phyloP scores from a whole-genome alignment of 2,888 invertebrate species.

The Pegoplata infirma region DNA sequence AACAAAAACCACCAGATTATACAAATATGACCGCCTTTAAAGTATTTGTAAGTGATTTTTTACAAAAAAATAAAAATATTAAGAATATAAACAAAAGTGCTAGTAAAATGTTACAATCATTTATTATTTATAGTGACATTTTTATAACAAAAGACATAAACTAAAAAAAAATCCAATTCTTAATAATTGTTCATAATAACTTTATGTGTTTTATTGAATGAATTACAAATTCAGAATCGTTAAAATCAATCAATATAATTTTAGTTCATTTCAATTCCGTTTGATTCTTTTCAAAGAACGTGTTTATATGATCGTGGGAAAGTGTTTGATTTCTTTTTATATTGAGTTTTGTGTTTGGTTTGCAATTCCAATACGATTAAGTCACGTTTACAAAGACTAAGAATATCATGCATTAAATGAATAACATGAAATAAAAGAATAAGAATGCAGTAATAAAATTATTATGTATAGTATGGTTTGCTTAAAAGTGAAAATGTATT shows the following conservation, averaged over 20 bases:
- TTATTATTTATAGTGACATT: conserved; percentile 13
- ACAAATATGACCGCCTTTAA: conserved; percentile 74
- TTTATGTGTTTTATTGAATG: neutral
- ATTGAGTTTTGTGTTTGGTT: too few species aligned
- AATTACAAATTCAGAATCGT: neutral
- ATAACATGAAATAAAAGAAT: neutral
- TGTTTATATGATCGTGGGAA: neutral
- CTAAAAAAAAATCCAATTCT: neutral
- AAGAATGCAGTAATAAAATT: neutral
- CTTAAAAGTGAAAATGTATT: conserved; percentile 14
- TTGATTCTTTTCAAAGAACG: neutral
- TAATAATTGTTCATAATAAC: neutral
- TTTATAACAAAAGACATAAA: neutral
- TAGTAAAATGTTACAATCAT: neutral
- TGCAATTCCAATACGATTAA: conserved; percentile 23
- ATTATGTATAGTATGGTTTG: too few species aligned
- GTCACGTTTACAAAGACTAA: neutral
- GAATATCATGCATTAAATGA: neutral
- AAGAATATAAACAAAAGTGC: neutral
- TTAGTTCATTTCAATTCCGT: neutral
- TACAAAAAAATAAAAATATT: conserved; percentile 8
- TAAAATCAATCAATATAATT: neutral
- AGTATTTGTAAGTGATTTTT: conserved; percentile 73
- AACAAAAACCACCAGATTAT: conserved; percentile 35
- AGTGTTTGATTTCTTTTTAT: neutral